Conservation (phyloP, 2,888 invertebrate genomes). For the Eupithecia inturbata region DNA sequence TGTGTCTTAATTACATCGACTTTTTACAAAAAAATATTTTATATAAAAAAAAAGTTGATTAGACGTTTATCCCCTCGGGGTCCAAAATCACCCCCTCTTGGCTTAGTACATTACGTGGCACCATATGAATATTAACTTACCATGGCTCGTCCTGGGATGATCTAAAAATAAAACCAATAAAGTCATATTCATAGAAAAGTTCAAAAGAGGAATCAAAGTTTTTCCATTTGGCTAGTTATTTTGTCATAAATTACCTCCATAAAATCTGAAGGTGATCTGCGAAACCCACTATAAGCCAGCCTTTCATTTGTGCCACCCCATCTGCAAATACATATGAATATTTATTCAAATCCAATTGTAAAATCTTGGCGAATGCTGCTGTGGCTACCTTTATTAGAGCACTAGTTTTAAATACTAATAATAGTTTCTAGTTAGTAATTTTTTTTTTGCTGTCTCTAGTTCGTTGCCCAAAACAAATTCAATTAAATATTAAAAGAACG, state of each 20-base stretch:
- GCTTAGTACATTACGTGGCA: not conserved
- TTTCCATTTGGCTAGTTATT: not conserved
- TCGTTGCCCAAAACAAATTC: too few relatives aligned
- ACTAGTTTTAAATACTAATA: too few relatives aligned
- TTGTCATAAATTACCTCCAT: conserved; percentile 34
- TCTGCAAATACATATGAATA: conserved; percentile 49
- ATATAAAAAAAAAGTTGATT: not conserved
- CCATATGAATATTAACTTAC: not conserved
- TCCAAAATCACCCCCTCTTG: not conserved
- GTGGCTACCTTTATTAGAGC: too few relatives aligned
- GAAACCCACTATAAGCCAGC: conserved; percentile 66
- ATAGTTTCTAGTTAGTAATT: too few relatives aligned
- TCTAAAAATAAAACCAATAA: not conserved
- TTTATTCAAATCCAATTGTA: not conserved
- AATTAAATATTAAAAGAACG: too few relatives aligned
- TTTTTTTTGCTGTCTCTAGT: too few relatives aligned
- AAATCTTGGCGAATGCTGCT: too few relatives aligned
- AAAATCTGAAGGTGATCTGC: conserved; percentile 55
- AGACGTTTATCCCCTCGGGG: not conserved
- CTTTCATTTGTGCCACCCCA: conserved; percentile 64
- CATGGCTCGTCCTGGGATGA: not conserved
- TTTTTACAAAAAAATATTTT: not conserved
- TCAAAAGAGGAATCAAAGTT: not conserved
- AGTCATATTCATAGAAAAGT: not conserved
- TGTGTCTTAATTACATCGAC: too few relatives aligned